Conservation (phyloP, 2,113 vertebrate species). For the Pionites leucogaster region DNA sequence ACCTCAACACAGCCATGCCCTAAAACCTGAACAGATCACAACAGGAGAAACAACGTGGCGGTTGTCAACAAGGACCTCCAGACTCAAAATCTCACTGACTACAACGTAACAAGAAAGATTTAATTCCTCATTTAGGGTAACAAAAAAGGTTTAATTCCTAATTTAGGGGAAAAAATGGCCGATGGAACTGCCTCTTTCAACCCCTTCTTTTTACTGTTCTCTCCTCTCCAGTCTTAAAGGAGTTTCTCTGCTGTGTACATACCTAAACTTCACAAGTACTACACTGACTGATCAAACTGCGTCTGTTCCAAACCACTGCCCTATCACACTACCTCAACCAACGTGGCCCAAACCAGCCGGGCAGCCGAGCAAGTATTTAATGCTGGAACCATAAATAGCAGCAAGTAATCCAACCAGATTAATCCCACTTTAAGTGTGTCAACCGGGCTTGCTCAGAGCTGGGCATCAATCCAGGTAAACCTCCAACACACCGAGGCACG, state of each 20-base stretch:
- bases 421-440: neutral
- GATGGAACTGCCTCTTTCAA: neutral
- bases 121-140: neutral
- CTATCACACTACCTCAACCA: neutral
- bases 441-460: neutral
- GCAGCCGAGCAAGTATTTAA: neutral
- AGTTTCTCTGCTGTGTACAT: neutral
- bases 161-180: neutral
- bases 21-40: neutral
- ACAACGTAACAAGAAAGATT: neutral
- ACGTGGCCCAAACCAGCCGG: neutral
- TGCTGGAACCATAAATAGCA: constrained; percentile 25
- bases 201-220: neutral
- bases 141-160: neutral
- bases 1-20: neutral
- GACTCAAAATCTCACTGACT: accelerated
- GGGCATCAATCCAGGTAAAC: neutral
- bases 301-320: neutral
- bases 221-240: neutral
- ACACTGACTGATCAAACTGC: accelerated
- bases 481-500: neutral
- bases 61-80: accelerated
- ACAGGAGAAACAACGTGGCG: accelerated
- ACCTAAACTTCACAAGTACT: neutral
- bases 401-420: constrained; percentile 26